Percentiles rank a stretch among this genome's conserved stretches.
phyloP scores from a whole-genome alignment of 2,888 invertebrate species.

The Campoletis raptor region DNA sequence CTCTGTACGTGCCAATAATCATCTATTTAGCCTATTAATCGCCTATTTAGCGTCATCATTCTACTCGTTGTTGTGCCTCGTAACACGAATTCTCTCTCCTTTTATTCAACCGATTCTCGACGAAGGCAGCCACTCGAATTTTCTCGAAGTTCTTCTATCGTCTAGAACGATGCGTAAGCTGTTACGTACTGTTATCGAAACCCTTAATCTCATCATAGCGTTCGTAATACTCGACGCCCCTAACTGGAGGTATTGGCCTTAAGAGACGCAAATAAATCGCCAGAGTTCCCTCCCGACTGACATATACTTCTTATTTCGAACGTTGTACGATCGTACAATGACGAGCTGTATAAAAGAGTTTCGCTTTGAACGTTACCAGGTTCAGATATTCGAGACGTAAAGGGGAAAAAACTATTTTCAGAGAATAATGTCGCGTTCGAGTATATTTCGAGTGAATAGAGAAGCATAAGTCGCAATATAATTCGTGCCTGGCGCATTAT shows the following conservation, averaged over 20 bases:
- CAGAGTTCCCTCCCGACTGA: background rate
- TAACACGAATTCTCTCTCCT: background rate
- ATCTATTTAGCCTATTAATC: slow-evolving; percentile 36
- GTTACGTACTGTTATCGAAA: slow-evolving; percentile 77
- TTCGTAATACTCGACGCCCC: slow-evolving; percentile 4
- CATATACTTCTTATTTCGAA: background rate
- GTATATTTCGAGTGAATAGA: slow-evolving; percentile 14
- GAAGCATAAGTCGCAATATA: slow-evolving; percentile 74
- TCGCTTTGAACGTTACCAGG: background rate
- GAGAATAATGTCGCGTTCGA: slow-evolving; percentile 35
- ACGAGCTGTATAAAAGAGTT: slow-evolving; percentile 1
- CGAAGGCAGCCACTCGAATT: background rate
- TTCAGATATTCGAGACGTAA: background rate
- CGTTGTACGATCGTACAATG: background rate
- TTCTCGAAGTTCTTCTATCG: background rate
- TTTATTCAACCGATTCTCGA: slow-evolving; percentile 5
- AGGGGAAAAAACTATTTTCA: slow-evolving; percentile 11
- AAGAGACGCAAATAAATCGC: background rate
- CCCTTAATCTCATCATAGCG: slow-evolving; percentile 49
- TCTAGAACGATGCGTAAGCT: slow-evolving; percentile 63
- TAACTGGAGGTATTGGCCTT: background rate
- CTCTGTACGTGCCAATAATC: slow-evolving; percentile 35
- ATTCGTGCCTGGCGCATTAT: slow-evolving; percentile 81
- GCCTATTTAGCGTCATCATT: slow-evolving; percentile 19
- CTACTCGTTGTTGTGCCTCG: slow-evolving; percentile 4